Percentiles rank a stretch among this genome's conserved stretches.
Conservation (phyloP, 2,888 invertebrate species). For the Syrista parreyssii region DNA sequence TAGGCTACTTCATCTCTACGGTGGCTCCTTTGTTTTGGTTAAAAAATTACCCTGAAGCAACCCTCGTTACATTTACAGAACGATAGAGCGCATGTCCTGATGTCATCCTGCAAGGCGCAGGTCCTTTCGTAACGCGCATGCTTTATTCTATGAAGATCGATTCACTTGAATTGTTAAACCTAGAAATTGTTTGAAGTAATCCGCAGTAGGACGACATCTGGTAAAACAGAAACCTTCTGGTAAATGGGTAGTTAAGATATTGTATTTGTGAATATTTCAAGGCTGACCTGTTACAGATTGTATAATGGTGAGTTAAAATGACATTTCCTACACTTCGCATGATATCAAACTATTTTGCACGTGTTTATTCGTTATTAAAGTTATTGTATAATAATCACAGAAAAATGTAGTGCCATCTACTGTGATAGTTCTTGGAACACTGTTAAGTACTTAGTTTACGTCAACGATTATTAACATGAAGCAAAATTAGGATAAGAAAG, state of each 20-base stretch:
- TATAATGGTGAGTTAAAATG: background rate
- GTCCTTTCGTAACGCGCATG: background rate
- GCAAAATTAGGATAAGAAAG: background rate
- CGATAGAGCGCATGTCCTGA: background rate
- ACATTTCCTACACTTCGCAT: background rate
- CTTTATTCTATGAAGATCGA: background rate
- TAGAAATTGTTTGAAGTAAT: background rate
- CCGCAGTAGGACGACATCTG: background rate
- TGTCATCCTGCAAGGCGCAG: background rate
- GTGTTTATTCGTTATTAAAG: background rate
- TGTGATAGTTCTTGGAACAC: too few species aligned
- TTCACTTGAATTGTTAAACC: background rate
- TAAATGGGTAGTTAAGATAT: background rate
- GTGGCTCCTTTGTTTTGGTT: conserved; percentile 2
- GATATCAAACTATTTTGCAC: background rate
- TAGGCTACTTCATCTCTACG: conserved; percentile 5
- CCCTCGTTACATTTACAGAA: background rate
- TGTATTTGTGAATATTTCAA: background rate
- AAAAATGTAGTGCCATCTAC: background rate
- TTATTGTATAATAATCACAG: background rate
- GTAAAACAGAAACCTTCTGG: background rate
- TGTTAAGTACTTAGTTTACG: background rate
- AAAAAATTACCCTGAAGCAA: background rate
- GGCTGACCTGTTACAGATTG: background rate
- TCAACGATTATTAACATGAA: background rate